These are phyloP conservation scores for Mystacides longicornis DNA, from an alignment of 2,888 invertebrate species.

Conservation along the genomic window DNA sequence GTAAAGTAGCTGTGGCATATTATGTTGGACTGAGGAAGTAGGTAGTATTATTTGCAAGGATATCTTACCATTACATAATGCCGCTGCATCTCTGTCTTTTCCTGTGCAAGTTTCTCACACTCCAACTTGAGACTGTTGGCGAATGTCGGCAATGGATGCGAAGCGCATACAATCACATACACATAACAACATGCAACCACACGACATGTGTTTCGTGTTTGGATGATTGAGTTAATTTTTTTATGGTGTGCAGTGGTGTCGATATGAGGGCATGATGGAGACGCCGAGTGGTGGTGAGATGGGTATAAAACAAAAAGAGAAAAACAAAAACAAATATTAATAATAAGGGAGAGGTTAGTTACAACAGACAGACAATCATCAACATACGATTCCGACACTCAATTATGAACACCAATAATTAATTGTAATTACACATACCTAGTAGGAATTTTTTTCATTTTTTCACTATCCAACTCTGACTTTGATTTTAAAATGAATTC, in stretches of 20 bases:
- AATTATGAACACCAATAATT: too few relatives aligned
- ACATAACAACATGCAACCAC: too few relatives aligned
- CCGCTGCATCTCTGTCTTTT: slow-evolving; percentile 83
- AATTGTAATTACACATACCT: too few relatives aligned
- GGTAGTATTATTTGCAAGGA: not conserved
- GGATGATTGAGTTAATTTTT: too few relatives aligned
- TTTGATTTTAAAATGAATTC: too few relatives aligned
- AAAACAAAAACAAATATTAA: slow-evolving; percentile 30
- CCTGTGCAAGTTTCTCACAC: slow-evolving; percentile 77
- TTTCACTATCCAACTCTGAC: too few relatives aligned
- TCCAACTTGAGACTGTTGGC: slow-evolving; percentile 70
- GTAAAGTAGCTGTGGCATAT: not conserved
- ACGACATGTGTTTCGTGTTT: slow-evolving; percentile 10
- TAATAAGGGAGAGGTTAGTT: slow-evolving; percentile 16
- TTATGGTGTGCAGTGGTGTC: not conserved
- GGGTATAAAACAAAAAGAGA: slow-evolving; percentile 29
- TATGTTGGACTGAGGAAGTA: not conserved
- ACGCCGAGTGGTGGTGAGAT: slow-evolving; percentile 17
- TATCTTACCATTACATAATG: slow-evolving; percentile 78
- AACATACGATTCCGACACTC: too few relatives aligned
- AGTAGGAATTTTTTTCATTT: too few relatives aligned
- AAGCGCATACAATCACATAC: slow-evolving; percentile 15
- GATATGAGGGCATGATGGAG: slow-evolving; percentile 11
- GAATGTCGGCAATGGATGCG: slow-evolving; percentile 13
- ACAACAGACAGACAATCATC: slow-evolving; percentile 1